These are phyloP conservation scores for Suricata suricatta DNA, from an alignment of 2,113 vertebrate genomes.

Conservation along the genomic window DNA sequence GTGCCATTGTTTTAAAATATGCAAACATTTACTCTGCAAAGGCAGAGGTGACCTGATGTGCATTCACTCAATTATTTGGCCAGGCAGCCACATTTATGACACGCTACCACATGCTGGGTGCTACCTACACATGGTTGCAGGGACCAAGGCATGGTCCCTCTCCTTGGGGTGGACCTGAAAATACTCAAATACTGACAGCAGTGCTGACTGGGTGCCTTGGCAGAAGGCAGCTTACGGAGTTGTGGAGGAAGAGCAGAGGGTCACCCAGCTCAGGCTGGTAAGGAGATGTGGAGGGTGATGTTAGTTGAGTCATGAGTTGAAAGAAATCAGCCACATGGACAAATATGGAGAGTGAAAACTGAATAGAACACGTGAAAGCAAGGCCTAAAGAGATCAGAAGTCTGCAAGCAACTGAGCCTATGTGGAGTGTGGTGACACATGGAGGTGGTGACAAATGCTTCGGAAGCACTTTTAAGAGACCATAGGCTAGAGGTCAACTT, in stretches of 20 bases:
- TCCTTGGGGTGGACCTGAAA: not conserved
- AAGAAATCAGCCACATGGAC: not conserved
- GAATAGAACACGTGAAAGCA: not conserved
- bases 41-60: not conserved
- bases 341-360: not conserved
- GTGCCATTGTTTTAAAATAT: not conserved
- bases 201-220: not conserved
- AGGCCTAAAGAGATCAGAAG: not conserved
- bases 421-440: not conserved
- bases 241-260: not conserved
- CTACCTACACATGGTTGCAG: not conserved
- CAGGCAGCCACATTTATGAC: not conserved
- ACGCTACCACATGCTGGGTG: not conserved
- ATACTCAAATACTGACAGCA: not conserved
- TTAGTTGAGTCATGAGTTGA: not conserved
- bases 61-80: not conserved
- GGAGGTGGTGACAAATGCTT: not conserved
- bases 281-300: not conserved
- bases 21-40: not conserved
- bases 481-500: not conserved
- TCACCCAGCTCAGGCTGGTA: not conserved
- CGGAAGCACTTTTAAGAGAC: not conserved
- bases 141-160: not conserved
- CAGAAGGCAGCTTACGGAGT: not conserved
- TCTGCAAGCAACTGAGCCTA: not conserved